These are phyloP conservation scores for Megastigmus dorsalis DNA, from an alignment of 2,888 invertebrate species.

Conservation along the genomic window DNA sequence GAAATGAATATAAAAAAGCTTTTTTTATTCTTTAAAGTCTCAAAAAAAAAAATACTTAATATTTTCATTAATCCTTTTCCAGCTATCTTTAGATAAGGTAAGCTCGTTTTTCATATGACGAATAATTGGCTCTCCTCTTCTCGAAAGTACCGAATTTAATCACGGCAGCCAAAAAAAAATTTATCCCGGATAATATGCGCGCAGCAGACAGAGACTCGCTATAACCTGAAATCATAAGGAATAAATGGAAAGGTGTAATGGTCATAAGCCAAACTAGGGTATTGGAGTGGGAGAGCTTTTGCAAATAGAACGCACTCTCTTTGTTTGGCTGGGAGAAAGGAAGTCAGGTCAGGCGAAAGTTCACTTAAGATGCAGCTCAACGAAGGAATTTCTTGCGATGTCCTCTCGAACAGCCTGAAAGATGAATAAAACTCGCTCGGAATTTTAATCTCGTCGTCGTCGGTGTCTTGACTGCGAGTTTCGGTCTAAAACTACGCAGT, in stretches of 20 bases:
- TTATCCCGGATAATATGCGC: too few relatives aligned
- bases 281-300: constrained; percentile 14
- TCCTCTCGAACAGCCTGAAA: constrained; percentile 58
- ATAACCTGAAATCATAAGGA: too few relatives aligned
- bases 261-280: neutral
- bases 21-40: too few relatives aligned
- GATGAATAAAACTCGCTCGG: constrained; percentile 63
- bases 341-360: constrained; percentile 49
- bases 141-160: too few relatives aligned
- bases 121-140: too few relatives aligned
- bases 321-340: neutral
- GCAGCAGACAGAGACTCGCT: too few relatives aligned
- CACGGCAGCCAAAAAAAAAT: too few relatives aligned
- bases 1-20: too few relatives aligned
- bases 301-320: constrained; percentile 49
- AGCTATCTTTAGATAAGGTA: too few relatives aligned
- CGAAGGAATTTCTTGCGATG: constrained; percentile 62
- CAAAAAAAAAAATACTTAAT: too few relatives aligned
- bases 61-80: too few relatives aligned
- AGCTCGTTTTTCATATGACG: too few relatives aligned
- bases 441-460: constrained; percentile 66
- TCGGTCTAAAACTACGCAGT: constrained; percentile 1
- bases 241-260: neutral
- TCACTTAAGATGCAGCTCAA: constrained; percentile 66
- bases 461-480: constrained; percentile 48